phyloP scores from a whole-genome alignment of 2,888 invertebrate genomes.

The Thereva nobilitata region DNA sequence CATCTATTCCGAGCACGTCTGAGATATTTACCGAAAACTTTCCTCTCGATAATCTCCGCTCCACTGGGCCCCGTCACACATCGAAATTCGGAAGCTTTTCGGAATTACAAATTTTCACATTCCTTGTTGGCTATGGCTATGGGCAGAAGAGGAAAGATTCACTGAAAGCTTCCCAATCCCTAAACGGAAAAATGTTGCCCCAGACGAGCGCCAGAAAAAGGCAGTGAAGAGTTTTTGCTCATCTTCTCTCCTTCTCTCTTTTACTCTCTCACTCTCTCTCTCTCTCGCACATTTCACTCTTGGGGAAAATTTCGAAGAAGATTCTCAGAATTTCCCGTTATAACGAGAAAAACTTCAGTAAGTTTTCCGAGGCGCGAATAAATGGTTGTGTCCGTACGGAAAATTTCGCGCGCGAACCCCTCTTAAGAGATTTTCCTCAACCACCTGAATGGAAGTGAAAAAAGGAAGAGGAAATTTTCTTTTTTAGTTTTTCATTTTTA shows the following conservation, averaged over 20 bases:
- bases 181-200: too few relatives aligned
- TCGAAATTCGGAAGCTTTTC: background rate
- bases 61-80: conserved; percentile 6
- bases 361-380: conserved; percentile 34
- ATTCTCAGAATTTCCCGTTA: conserved; percentile 15
- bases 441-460: background rate
- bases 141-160: too few relatives aligned
- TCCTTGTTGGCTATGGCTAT: too few relatives aligned
- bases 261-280: conserved; percentile 5
- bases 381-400: conserved; percentile 38
- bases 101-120: conserved; percentile 2
- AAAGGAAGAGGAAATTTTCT: conserved; percentile 1
- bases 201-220: background rate
- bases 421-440: conserved; percentile 1
- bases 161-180: too few relatives aligned
- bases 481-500: background rate
- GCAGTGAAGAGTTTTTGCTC: conserved; percentile 12
- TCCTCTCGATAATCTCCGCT: background rate
- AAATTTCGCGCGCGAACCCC: conserved; percentile 37
- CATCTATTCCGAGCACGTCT: too few relatives aligned
- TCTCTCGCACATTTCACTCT: background rate
- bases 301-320: conserved; percentile 6
- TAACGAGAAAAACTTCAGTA: conserved; percentile 20
- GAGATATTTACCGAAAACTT: background rate
- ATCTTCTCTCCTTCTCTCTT: conserved; percentile 2